Evolutionary conservation across 2,797 vertebrate genomes (phyloP).

Genomic region (Sylvilagus floridanus): DNA sequence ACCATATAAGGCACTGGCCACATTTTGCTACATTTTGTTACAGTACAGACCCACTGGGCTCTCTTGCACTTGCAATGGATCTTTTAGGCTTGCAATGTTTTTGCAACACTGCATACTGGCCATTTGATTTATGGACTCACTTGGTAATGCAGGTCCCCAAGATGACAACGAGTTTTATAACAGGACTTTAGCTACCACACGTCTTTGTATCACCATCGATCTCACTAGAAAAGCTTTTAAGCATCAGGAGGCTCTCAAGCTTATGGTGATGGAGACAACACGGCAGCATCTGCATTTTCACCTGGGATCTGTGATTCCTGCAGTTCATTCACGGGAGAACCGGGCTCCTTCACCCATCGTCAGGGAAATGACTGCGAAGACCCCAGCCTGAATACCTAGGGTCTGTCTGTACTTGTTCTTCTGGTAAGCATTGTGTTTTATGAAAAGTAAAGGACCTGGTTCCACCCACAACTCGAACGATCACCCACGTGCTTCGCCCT

Average conservation of each 20-base stretch:
- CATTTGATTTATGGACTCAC: neutral
- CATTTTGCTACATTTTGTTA: neutral
- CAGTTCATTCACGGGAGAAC: neutral
- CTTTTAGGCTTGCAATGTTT: neutral
- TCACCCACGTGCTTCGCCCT: neutral
- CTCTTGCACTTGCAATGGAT: neutral
- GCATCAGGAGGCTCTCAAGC: neutral
- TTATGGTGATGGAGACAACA: neutral
- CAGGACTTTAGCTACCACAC: neutral
- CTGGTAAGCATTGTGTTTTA: neutral
- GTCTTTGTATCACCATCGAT: neutral
- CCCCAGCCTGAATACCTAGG: neutral
- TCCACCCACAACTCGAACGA: neutral
- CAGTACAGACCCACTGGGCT: neutral
- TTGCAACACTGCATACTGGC: neutral
- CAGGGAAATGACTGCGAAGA: neutral
- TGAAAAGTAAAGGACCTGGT: too few species aligned
- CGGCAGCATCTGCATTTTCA: neutral
- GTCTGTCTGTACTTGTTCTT: neutral
- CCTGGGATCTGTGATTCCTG: neutral
- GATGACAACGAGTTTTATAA: neutral
- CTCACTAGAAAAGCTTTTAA: neutral
- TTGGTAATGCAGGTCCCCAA: neutral
- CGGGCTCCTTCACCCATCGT: neutral
- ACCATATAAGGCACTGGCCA: neutral